Evolutionary conservation across 1,140 invertebrate species (phyloP).

Genomic region (Pentalonia nigronervosa): DNA sequence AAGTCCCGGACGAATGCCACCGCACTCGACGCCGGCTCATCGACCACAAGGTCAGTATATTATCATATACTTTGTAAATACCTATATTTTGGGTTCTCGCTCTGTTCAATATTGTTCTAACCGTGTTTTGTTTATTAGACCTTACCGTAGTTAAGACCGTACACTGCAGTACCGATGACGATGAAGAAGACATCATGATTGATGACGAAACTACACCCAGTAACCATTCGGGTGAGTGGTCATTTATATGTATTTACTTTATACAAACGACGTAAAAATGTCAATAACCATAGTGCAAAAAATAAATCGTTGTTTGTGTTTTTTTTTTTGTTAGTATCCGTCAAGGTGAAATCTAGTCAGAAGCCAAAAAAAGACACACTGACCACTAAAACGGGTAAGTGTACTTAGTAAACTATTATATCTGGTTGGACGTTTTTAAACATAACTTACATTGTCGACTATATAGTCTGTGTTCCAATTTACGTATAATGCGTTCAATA

Average conservation of each 20-base stretch:
- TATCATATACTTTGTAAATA: neutral
- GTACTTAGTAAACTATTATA: neutral
- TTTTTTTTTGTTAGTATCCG: neutral
- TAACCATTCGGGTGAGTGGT: conserved; percentile 24
- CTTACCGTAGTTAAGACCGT: conserved; percentile 26
- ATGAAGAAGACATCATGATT: conserved; percentile 39
- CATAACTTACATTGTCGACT: neutral
- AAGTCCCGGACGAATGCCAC: conserved; percentile 64
- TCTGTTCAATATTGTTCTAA: neutral
- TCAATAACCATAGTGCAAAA: neutral
- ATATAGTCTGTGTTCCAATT: neutral
- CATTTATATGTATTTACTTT: neutral
- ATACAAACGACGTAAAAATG: too few relatives aligned
- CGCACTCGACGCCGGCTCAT: conserved; percentile 45
- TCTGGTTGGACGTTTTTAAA: neutral
- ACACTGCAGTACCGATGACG: conserved; percentile 21
- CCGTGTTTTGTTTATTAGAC: neutral
- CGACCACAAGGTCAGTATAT: conserved; percentile 36
- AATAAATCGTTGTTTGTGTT: neutral
- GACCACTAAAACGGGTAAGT: conserved; percentile 30
- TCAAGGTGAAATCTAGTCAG: conserved; percentile 31
- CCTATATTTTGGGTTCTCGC: too few relatives aligned
- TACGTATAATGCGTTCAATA: conserved; percentile 9
- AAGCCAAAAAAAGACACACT: conserved; percentile 31
- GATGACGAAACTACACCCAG: conserved; percentile 36